Conservation (phyloP, 1,140 invertebrate species). For the Achroia grisella region DNA sequence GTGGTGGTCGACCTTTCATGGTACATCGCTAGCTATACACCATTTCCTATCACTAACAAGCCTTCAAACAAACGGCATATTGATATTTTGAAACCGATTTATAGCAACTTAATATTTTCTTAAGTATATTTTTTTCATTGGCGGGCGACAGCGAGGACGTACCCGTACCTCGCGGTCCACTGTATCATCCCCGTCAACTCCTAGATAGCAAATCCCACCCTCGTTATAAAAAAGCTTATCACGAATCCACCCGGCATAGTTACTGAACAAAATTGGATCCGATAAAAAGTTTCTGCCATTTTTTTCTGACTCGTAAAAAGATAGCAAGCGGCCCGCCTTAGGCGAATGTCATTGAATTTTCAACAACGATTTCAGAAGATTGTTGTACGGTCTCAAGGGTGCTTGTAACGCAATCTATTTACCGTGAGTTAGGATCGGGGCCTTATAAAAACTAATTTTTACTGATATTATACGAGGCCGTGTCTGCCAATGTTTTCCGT, state of each 20-base stretch:
- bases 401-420: conserved; percentile 14
- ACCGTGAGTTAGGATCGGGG: conserved; percentile 10
- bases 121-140: too few species aligned
- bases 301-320: conserved; percentile 47
- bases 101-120: too few species aligned
- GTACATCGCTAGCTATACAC: too few species aligned
- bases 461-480: conserved; percentile 3
- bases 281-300: conserved; percentile 42
- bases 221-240: conserved; percentile 46
- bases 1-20: too few species aligned
- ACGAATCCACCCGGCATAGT: conserved; percentile 34
- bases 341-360: conserved; percentile 47
- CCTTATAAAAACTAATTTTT: conserved; percentile 17
- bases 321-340: conserved; percentile 27
- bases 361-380: conserved; percentile 29
- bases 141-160: too few species aligned
- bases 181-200: neutral
- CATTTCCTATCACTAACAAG: too few species aligned
- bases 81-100: too few species aligned
- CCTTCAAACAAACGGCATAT: too few species aligned
- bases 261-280: conserved; percentile 45
- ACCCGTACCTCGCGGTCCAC: too few species aligned
- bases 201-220: conserved; percentile 18
- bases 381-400: conserved; percentile 17
- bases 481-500: too few species aligned